phyloP scores from a whole-genome alignment of 2,888 invertebrate species.

The Osedax fenrisi region DNA sequence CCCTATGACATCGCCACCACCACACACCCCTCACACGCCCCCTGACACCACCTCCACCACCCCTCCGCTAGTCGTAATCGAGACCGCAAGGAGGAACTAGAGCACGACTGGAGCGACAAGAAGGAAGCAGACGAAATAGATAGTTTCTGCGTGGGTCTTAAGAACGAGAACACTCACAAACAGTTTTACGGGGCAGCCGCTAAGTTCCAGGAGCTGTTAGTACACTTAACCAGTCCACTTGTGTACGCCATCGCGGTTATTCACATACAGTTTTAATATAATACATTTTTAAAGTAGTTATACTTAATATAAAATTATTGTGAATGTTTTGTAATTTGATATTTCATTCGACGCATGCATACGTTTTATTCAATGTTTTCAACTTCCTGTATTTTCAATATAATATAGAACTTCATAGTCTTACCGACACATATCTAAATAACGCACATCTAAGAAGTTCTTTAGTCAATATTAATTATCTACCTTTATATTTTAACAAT shows the following conservation, averaged over 20 bases:
- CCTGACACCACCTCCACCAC: too few relatives aligned
- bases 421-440: too few relatives aligned
- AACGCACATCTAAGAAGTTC: too few relatives aligned
- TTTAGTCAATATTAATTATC: too few relatives aligned
- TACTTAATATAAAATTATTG: not conserved
- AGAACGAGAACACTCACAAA: slow-evolving; percentile 59
- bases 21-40: too few relatives aligned
- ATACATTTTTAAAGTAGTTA: not conserved
- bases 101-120: slow-evolving; percentile 85
- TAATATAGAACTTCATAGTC: too few relatives aligned
- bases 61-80: slow-evolving; percentile 57
- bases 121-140: slow-evolving; percentile 68
- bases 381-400: too few relatives aligned
- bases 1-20: too few relatives aligned
- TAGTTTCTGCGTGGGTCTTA: slow-evolving; percentile 59
- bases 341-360: too few relatives aligned
- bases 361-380: too few relatives aligned
- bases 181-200: slow-evolving; percentile 71
- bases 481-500: too few relatives aligned
- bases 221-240: slow-evolving; percentile 34
- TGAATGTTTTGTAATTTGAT: too few relatives aligned
- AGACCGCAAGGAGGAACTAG: slow-evolving; percentile 68
- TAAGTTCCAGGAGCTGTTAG: slow-evolving; percentile 64
- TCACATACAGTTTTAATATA: not conserved
- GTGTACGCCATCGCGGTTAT: not conserved